phyloP scores from a whole-genome alignment of 2,113 vertebrate species.

The Plotosus lineatus region DNA sequence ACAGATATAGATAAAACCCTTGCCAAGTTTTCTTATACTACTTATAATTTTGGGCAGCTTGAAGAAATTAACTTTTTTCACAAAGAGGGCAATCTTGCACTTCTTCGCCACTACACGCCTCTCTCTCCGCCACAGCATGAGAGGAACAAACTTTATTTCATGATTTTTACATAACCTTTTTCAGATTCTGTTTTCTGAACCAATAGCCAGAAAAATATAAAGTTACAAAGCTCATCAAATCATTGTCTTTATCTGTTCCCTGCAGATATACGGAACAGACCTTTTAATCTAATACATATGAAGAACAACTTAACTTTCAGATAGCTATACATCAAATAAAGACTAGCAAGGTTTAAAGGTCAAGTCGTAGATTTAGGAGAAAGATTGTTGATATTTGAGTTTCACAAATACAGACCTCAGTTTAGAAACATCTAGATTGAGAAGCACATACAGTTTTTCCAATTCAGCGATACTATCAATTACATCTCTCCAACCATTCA shows the following conservation, averaged over 20 bases:
- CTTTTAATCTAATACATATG: conserved; percentile 5
- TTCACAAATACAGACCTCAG: too few species aligned
- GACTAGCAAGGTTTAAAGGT: too few species aligned
- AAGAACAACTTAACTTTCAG: not conserved
- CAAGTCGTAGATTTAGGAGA: too few species aligned
- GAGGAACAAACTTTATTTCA: not conserved
- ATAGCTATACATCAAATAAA: not conserved
- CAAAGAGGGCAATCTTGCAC: too few species aligned
- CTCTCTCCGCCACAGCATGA: not conserved
- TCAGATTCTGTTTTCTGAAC: not conserved
- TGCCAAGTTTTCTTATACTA: not conserved
- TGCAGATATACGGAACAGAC: not conserved
- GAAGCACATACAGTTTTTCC: too few species aligned
- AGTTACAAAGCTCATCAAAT: not conserved
- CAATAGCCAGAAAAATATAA: not conserved
- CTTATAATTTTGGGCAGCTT: not conserved
- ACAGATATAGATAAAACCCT: not conserved
- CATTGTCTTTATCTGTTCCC: not conserved
- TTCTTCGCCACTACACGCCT: not conserved
- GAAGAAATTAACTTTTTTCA: not conserved
- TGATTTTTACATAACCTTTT: not conserved
- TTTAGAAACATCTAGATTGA: too few species aligned
- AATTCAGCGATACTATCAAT: too few species aligned
- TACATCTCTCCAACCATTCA: too few species aligned
- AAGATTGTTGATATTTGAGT: too few species aligned